These are phyloP conservation scores for Petaurus breviceps DNA, from an alignment of 2,113 vertebrate species.

Conservation along the genomic window DNA sequence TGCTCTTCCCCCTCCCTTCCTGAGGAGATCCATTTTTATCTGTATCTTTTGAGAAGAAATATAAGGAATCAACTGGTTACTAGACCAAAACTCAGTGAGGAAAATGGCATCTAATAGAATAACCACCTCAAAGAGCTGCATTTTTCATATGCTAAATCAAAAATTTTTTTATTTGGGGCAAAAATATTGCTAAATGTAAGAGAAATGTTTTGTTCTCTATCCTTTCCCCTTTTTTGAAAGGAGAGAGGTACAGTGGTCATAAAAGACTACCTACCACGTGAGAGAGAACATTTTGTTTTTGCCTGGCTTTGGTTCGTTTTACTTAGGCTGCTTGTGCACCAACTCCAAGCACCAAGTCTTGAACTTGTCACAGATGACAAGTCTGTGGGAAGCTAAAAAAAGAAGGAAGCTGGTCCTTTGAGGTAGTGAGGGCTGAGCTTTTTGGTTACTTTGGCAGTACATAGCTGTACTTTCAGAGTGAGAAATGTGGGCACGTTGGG, in stretches of 20 bases:
- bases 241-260: not conserved
- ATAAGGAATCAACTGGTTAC: conserved; percentile 26
- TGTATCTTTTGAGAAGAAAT: conserved; percentile 27
- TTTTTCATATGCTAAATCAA: conserved; percentile 18
- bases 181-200: conserved; percentile 18
- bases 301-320: conserved; percentile 2
- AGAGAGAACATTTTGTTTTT: conserved; percentile 34
- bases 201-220: not conserved
- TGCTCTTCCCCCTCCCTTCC: not conserved
- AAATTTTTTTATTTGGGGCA: conserved; percentile 21
- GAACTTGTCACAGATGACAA: conserved; percentile 59
- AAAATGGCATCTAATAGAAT: conserved; percentile 5
- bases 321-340: not conserved
- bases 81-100: not conserved
- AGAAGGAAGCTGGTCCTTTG: conserved; percentile 48
- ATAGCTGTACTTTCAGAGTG: conserved; percentile 25
- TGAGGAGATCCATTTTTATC: not conserved
- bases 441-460: conserved; percentile 24
- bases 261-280: conserved; percentile 6
- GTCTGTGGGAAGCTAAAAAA: conserved; percentile 47
- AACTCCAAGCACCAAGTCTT: conserved; percentile 10
- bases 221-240: not conserved
- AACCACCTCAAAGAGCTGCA: conserved; percentile 14
- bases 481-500: conserved; percentile 32
- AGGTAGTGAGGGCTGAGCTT: conserved; percentile 44